phyloP scores from a whole-genome alignment of 1,140 invertebrate genomes.

The Calliopsis andreniformis region DNA sequence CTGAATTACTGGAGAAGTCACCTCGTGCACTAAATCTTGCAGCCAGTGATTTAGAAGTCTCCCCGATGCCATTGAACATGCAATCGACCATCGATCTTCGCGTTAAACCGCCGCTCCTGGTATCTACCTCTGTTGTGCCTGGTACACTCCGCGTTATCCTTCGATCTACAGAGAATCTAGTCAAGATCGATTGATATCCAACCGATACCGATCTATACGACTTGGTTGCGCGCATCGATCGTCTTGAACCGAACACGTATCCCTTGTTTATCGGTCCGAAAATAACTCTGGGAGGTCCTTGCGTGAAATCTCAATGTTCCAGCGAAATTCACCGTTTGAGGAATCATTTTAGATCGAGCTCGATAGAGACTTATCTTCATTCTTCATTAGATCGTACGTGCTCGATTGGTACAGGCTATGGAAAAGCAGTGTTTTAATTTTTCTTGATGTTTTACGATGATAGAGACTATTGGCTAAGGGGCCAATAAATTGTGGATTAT shows the following conservation, averaged over 20 bases:
- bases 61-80: conserved; percentile 66
- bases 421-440: neutral
- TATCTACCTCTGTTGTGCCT: conserved; percentile 50
- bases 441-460: neutral
- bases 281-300: conserved; percentile 43
- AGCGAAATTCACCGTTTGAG: neutral
- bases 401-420: neutral
- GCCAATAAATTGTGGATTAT: neutral
- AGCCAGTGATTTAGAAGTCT: conserved; percentile 71
- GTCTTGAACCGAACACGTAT: neutral
- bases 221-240: conserved; percentile 32
- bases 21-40: conserved; percentile 66
- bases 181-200: conserved; percentile 63
- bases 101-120: conserved; percentile 51
- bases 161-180: conserved; percentile 53
- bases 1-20: neutral
- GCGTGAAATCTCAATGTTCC: conserved; percentile 34
- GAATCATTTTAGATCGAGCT: conserved; percentile 18
- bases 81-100: conserved; percentile 73
- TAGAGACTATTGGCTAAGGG: neutral
- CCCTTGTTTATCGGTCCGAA: conserved; percentile 23
- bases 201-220: conserved; percentile 60
- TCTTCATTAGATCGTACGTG: neutral
- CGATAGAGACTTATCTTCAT: conserved; percentile 38
- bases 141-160: conserved; percentile 55